phyloP scores from a whole-genome alignment of 2,797 vertebrate genomes.

The Coracias cyanogaster region DNA sequence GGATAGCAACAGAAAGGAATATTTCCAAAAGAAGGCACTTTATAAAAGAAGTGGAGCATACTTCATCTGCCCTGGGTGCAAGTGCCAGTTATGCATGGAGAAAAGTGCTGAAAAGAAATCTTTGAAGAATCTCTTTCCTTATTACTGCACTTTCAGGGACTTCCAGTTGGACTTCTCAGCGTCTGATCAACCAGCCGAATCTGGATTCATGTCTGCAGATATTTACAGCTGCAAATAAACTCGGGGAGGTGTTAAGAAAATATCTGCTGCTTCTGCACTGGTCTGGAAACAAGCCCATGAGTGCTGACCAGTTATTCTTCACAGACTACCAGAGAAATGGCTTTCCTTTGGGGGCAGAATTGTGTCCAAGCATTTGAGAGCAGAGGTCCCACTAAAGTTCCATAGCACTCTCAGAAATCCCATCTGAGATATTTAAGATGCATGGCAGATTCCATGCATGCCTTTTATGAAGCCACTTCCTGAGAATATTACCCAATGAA shows the following conservation, averaged over 20 bases:
- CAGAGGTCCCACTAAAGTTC: background rate
- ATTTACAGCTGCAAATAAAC: background rate
- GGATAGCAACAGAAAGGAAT: background rate
- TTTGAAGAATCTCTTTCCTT: background rate
- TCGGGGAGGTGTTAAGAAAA: background rate
- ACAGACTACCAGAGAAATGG: background rate
- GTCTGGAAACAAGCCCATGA: background rate
- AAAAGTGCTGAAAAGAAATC: background rate
- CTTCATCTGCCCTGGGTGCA: background rate
- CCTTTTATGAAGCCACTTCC: constrained; percentile 1
- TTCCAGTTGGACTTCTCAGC: background rate
- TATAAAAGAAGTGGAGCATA: background rate
- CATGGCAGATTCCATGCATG: background rate
- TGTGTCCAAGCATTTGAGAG: background rate
- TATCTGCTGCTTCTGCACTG: background rate
- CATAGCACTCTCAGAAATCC: background rate
- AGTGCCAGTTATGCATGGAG: background rate
- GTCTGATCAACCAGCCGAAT: background rate
- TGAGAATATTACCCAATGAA: background rate
- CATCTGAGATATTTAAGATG: background rate
- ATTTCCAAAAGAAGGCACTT: background rate
- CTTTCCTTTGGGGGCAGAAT: background rate
- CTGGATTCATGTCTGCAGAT: background rate
- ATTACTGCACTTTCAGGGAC: background rate
- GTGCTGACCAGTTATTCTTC: background rate